Evolutionary conservation across 2,888 invertebrate genomes (phyloP).

Genomic region (Cacoxenus indagator): DNA sequence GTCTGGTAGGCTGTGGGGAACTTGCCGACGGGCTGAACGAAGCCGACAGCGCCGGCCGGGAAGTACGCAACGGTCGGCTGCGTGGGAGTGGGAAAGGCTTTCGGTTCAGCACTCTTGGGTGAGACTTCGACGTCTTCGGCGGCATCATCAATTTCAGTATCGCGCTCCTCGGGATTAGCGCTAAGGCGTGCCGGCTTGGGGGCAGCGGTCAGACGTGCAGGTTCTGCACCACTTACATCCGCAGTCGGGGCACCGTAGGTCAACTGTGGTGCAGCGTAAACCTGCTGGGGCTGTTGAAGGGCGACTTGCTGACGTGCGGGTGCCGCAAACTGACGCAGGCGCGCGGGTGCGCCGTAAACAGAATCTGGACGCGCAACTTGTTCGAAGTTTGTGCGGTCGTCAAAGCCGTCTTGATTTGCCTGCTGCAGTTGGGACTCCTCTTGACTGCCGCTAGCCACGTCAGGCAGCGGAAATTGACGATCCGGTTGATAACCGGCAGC

Average conservation of each 20-base stretch:
- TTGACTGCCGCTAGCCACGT: slow-evolving; percentile 14
- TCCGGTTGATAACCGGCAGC: slow-evolving; percentile 57
- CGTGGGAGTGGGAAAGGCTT: slow-evolving; percentile 20
- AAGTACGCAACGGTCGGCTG: slow-evolving; percentile 51
- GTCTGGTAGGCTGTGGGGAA: slow-evolving; percentile 18
- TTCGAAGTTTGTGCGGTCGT: slow-evolving; percentile 22
- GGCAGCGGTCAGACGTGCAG: slow-evolving; percentile 29
- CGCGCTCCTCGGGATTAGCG: slow-evolving; percentile 47
- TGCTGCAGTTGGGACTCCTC: slow-evolving; percentile 15
- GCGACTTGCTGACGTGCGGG: background rate
- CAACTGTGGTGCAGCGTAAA: slow-evolving; percentile 31
- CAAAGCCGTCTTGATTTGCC: background rate
- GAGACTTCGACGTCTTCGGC: slow-evolving; percentile 48
- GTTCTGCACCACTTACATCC: background rate
- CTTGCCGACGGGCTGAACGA: slow-evolving; percentile 51
- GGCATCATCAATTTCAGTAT: slow-evolving; percentile 55
- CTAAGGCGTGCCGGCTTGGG: slow-evolving; percentile 42
- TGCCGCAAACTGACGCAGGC: background rate
- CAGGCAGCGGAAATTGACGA: slow-evolving; percentile 44
- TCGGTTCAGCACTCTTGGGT: slow-evolving; percentile 18
- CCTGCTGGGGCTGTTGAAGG: slow-evolving; percentile 17
- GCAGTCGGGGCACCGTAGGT: slow-evolving; percentile 35
- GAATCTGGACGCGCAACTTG: slow-evolving; percentile 37
- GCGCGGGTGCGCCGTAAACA: slow-evolving; percentile 45
- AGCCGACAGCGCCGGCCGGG: slow-evolving; percentile 57